Conservation (phyloP, 1,140 invertebrate species). For the Globodera ellingtonae region DNA sequence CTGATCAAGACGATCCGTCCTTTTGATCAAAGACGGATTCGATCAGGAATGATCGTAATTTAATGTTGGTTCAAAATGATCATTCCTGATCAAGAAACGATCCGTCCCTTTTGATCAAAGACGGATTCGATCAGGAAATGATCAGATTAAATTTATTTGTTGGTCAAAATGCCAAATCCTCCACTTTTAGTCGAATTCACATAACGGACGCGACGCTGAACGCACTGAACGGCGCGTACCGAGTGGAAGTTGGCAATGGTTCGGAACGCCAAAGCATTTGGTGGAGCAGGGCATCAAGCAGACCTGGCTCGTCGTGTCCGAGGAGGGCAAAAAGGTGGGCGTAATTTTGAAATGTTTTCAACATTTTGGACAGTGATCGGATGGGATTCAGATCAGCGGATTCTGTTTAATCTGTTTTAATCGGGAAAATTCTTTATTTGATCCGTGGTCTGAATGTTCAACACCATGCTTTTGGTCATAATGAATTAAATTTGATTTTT, state of each 20-base stretch:
- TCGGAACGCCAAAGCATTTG: constrained; percentile 78
- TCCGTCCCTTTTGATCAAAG: too few relatives aligned
- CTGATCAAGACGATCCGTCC: too few relatives aligned
- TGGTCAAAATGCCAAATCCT: constrained; percentile 9
- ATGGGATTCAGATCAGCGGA: background rate
- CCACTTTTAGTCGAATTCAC: constrained; percentile 77
- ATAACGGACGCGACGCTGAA: constrained; percentile 81
- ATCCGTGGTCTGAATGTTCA: too few relatives aligned
- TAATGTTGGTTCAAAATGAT: too few relatives aligned
- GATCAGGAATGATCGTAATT: too few relatives aligned
- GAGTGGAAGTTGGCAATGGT: constrained; percentile 80
- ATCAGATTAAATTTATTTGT: too few relatives aligned
- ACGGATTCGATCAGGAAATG: background rate
- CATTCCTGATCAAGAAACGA: background rate
- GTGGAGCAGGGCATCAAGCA: constrained; percentile 78
- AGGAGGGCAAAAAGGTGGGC: constrained; percentile 42
- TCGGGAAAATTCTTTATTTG: too few relatives aligned
- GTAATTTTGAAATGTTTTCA: background rate
- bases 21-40: too few relatives aligned
- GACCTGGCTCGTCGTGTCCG: constrained; percentile 84
- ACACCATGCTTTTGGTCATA: too few relatives aligned
- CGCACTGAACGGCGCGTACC: constrained; percentile 68
- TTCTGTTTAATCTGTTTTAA: too few relatives aligned
- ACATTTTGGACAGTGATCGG: background rate
- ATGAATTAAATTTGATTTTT: too few relatives aligned